Base-by-base conservation (phyloP, 2,888 invertebrate species). In the Tetragnatha montana region DNA sequence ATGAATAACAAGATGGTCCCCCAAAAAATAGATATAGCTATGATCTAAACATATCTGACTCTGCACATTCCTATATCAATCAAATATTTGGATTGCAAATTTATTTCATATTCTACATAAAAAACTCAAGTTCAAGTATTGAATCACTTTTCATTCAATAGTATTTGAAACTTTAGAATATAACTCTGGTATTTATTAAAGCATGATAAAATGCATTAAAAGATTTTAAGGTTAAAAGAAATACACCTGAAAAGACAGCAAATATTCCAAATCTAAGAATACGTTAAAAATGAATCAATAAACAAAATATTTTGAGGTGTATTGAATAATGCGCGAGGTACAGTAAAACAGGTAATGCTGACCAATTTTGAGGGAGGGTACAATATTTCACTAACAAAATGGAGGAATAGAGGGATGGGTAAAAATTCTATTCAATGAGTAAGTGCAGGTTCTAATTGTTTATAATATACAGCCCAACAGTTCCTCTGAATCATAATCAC, bases 361-460 rank as follows among this genome's bases (percentile, higher is more conserved):
- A 22, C 19, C 19, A 73, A 22, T 7, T 22, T 19, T 70, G 68
- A 79, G 22, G 17, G 8, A 70, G 17, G 19, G 68, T n/a, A 70
- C 8, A n/a, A 49, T 8, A 22, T 81, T 70, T 70, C 49, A 12
- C 80, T 81, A 70, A 69, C 47, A 69, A 70, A 81, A 70, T 47
- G 70, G 70, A 49, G 21, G 60, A 49, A 22, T 19, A 78, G 78
- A 22, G 78, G 22, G 17, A 22, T 19, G 22, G 35, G 35, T 60
- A 78, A 78, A 68, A 68, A n/a, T 78, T 21, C 71, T 71, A 76
- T 50, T 22, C 19, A 75, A 84, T 76, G 76, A 71, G 60, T 35
- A 50, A 82, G 88, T 84, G 88, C 84, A 81, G 80, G 69, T 84
- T 84, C 80, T 85, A 85, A 85, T 79, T 85, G 70, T n/a, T 81